phyloP scores from a whole-genome alignment of 2,888 invertebrate species.

The Amphipyra tragopoginis region DNA sequence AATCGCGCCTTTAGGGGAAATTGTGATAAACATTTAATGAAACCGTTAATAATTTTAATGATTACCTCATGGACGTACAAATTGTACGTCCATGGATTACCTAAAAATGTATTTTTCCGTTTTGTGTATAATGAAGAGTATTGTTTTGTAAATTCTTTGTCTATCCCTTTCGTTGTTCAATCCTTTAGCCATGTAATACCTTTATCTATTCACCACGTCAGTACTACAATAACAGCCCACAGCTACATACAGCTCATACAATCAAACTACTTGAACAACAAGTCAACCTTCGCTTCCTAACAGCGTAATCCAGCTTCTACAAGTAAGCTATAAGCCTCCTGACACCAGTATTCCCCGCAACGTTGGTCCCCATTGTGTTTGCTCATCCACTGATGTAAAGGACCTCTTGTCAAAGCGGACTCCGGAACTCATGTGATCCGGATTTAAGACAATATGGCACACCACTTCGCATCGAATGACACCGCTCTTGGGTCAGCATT shows the following conservation, averaged over 20 bases:
- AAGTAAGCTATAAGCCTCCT: slow-evolving; percentile 11
- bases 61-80: too few relatives aligned
- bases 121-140: too few relatives aligned
- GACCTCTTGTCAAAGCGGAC: slow-evolving; percentile 45
- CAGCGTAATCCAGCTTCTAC: slow-evolving; percentile 16
- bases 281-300: neutral
- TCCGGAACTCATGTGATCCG: slow-evolving; percentile 52
- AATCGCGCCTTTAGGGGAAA: too few relatives aligned
- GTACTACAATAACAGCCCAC: too few relatives aligned
- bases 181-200: too few relatives aligned
- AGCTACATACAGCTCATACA: neutral
- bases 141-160: too few relatives aligned
- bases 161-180: neutral
- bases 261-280: neutral
- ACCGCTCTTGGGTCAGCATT: slow-evolving; percentile 51
- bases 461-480: slow-evolving; percentile 44
- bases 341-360: slow-evolving; percentile 29
- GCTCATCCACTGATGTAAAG: slow-evolving; percentile 39
- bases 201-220: too few relatives aligned
- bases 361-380: slow-evolving; percentile 47
- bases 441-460: slow-evolving; percentile 57
- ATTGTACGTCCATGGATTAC: too few relatives aligned
- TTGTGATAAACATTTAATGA: too few relatives aligned
- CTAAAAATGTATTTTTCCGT: too few relatives aligned
- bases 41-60: too few relatives aligned